A percentile compares a stretch with the other conserved stretches of the same genome.
Evolutionary conservation across 2,888 invertebrate genomes (phyloP).

Genomic region (Baronia brevicornis): DNA sequence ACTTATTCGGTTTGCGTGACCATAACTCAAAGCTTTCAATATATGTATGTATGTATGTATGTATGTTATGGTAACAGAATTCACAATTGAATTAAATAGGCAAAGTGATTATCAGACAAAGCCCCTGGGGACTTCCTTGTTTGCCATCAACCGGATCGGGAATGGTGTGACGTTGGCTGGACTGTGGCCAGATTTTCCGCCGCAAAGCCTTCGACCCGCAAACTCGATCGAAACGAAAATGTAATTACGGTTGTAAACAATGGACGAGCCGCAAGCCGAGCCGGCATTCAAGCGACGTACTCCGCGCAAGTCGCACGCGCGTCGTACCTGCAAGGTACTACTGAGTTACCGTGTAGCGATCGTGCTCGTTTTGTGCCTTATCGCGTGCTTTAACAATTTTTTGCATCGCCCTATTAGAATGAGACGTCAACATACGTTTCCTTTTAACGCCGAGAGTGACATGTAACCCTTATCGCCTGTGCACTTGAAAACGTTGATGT

Average conservation of each 20-base stretch:
- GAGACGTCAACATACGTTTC: conserved; percentile 15
- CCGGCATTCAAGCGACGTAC: conserved; percentile 65
- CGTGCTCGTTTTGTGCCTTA: conserved; percentile 50
- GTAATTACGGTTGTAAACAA: conserved; percentile 72
- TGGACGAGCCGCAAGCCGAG: conserved; percentile 40
- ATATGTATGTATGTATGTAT: no score
- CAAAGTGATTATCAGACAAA: conserved; percentile 10
- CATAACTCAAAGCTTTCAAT: no score
- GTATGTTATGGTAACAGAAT: neutral
- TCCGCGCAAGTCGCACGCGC: conserved; percentile 58
- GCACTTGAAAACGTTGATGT: conserved; percentile 39
- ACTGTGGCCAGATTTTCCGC: conserved; percentile 58
- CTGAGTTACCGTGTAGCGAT: conserved; percentile 33
- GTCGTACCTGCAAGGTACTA: conserved; percentile 38
- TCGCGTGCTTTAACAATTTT: conserved; percentile 38
- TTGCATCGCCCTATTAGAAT: conserved; percentile 14
- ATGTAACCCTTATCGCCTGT: conserved; percentile 27
- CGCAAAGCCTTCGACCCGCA: conserved; percentile 59
- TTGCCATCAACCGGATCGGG: conserved; percentile 22
- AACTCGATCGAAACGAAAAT: conserved; percentile 68
- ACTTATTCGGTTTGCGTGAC: no score
- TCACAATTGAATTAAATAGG: neutral
- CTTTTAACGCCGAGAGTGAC: conserved; percentile 24
- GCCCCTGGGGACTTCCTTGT: conserved; percentile 23
- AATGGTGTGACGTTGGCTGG: conserved; percentile 31